A percentile compares a stretch with the other conserved stretches of the same genome.
These are phyloP conservation scores for Thereuonema tuberculata DNA, from an alignment of 1,140 invertebrate genomes.

Conservation along the genomic window DNA sequence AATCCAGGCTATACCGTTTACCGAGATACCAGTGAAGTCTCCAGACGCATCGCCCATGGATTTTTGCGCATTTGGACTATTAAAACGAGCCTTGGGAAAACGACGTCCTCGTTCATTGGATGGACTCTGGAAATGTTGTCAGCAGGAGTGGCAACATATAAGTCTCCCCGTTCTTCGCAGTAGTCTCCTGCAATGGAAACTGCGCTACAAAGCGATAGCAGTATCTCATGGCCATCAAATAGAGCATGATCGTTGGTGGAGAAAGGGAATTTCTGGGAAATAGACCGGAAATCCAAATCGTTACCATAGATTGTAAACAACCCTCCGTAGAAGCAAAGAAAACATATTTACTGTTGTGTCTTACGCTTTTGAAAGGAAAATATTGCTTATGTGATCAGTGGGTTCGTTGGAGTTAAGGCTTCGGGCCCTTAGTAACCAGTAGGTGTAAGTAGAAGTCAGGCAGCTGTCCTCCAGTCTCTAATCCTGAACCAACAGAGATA, in stretches of 20 bases:
- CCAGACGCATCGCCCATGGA: no score
- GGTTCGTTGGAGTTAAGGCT: no score
- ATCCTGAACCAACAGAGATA: background rate
- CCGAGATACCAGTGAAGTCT: no score
- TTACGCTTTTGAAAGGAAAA: background rate
- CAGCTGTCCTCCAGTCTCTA: background rate
- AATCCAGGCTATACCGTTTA: no score
- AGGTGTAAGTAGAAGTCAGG: background rate
- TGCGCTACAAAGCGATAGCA: background rate
- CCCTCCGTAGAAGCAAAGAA: background rate
- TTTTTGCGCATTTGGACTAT: no score
- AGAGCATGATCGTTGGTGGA: background rate
- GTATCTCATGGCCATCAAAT: background rate
- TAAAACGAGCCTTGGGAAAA: no score
- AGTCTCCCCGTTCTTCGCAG: no score
- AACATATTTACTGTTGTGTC: background rate
- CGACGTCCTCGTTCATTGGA: no score
- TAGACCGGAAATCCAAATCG: background rate
- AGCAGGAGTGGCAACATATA: no score
- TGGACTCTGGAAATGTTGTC: no score
- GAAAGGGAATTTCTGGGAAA: background rate
- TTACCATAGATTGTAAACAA: background rate
- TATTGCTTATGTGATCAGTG: background rate
- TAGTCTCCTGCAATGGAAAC: no score
- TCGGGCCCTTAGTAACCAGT: background rate